phyloP scores from a whole-genome alignment of 2,113 vertebrate species.

The Neotoma lepida region DNA sequence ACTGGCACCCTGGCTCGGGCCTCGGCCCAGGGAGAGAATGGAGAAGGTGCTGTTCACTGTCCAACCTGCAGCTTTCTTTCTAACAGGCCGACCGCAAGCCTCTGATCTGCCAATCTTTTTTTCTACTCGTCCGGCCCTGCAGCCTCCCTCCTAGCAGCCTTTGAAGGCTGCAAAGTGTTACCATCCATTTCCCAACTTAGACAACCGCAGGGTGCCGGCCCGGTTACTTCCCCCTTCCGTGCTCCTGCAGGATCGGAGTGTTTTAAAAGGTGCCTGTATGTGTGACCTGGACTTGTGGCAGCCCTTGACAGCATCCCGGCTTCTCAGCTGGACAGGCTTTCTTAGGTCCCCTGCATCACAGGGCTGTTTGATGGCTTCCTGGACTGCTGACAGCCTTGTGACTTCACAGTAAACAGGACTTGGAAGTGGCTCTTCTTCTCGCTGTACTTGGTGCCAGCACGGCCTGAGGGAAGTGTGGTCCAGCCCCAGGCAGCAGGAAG shows the following conservation, averaged over 20 bases:
- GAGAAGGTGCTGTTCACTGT: background rate
- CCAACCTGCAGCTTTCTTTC: fast-evolving
- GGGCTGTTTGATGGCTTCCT: background rate
- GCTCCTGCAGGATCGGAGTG: background rate
- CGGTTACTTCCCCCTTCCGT: fast-evolving
- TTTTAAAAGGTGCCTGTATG: background rate
- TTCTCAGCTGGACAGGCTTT: background rate
- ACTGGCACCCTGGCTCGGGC: fast-evolving
- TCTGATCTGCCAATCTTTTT: background rate
- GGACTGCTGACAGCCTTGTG: background rate
- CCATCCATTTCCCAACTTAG: fast-evolving
- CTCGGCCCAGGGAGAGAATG: background rate
- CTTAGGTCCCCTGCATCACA: background rate
- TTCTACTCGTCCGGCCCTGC: background rate
- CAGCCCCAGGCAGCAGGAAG: background rate
- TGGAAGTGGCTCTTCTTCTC: background rate
- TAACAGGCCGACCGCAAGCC: background rate
- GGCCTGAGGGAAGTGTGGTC: background rate
- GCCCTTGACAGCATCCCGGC: fast-evolving
- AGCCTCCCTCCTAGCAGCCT: fast-evolving
- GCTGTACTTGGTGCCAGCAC: no score
- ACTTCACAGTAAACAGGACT: background rate
- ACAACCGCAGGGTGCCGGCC: fast-evolving
- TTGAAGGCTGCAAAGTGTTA: background rate
- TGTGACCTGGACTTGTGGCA: background rate